Evolutionary conservation across 2,888 invertebrate species (phyloP), one percentile per base, ranked within the genome.

Genomic region (Strigamia transsilvanica): DNA sequence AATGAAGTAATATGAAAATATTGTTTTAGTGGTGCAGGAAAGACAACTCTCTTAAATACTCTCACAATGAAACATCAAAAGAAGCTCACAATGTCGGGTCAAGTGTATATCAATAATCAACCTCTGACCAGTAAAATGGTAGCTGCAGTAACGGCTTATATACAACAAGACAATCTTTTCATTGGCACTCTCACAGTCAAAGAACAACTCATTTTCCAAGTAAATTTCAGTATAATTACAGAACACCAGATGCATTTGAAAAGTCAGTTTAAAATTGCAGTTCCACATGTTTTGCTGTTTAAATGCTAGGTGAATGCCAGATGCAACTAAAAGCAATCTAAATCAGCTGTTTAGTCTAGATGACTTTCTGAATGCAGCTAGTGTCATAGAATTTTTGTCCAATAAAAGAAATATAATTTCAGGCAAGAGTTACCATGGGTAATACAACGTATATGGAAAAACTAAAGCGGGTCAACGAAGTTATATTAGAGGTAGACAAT

Each of bases 151-250:
- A 94, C 94, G 21, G 96, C 96, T 0, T 98, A 97, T 86, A 96
- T 98, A 0, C 97, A 97, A 87, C 98, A 98, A 87, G 94, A 97
- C 85, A 97, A 98, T 88, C 89, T 97, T 81, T 98, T 98, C 87
- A 94, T 98, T 85, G 95, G 95, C 0, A 94, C 94, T 0, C 89
- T 98, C 79, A 97, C 97, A 1, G 96, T 97, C 0, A 90, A 91
- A 84, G 97, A 81, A 66, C 81, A 61, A 18, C 73, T 66, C 18
- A 61, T 81, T 5, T 81, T 81, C 15, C 61, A 81, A 34, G 73
- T 81, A 66, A 34, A 42, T 42, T n/a, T 21, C 15, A 42, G 10
- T 12, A 34, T 66, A 66, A 66, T 6, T 9, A 61, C 9, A 2
- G 23, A 2, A 23, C 23, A 23, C 1, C 7, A 98, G 98, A 97